These are phyloP conservation scores for Meganola albula DNA, from an alignment of 2,888 invertebrate species.

Conservation along the genomic window DNA sequence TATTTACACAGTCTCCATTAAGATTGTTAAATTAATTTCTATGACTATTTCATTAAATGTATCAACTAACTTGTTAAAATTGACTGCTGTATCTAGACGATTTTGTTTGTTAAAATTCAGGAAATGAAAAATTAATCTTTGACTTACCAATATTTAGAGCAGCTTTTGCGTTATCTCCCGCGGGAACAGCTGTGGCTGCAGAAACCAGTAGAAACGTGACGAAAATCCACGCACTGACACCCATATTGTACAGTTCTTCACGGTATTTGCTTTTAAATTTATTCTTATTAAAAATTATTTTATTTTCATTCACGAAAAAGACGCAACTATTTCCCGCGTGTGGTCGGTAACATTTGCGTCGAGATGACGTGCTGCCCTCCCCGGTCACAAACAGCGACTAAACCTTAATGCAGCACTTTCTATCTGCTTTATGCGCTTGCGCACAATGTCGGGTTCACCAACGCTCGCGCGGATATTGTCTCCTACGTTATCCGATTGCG, in stretches of 20 bases:
- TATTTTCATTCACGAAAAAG: conserved; percentile 37
- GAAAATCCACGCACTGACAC: conserved; percentile 67
- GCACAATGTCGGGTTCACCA: conserved; percentile 48
- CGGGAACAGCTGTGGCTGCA: conserved; percentile 54
- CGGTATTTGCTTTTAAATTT: conserved; percentile 26
- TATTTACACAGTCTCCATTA: conserved; percentile 25
- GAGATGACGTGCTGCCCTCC: conserved; percentile 43
- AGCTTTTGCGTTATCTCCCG: conserved; percentile 47
- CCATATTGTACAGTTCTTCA: conserved; percentile 51
- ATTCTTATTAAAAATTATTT: conserved; percentile 11
- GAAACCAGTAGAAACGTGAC: conserved; percentile 58
- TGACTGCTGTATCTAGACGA: too few species aligned
- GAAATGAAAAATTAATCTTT: conserved; percentile 1
- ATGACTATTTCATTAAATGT: too few species aligned
- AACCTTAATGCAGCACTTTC: conserved; percentile 61
- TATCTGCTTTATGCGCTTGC: conserved; percentile 62
- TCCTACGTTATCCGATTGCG: conserved; percentile 30
- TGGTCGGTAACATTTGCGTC: conserved; percentile 70
- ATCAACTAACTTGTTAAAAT: too few species aligned
- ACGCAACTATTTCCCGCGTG: conserved; percentile 73
- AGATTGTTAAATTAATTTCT: too few species aligned
- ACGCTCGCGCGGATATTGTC: conserved; percentile 30
- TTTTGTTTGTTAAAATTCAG: too few species aligned
- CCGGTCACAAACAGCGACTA: conserved; percentile 60
- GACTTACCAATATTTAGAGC: conserved; percentile 50